phyloP scores from a whole-genome alignment of 2,797 vertebrate species.

The Astyanax mexicanus region DNA sequence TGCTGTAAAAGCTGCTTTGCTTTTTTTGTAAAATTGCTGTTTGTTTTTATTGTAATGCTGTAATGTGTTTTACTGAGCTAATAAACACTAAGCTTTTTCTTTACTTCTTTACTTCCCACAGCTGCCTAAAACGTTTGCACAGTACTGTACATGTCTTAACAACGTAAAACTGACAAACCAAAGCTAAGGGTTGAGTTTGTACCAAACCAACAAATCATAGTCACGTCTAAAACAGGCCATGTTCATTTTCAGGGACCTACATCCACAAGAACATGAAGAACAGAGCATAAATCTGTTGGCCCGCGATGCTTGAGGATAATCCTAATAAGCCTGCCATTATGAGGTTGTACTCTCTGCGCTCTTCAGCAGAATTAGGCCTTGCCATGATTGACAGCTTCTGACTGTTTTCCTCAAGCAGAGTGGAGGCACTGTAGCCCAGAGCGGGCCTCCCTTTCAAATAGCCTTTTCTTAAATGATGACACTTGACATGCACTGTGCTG shows the following conservation, averaged over 20 bases:
- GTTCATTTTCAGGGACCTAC: background rate
- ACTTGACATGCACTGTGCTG: constrained; percentile 80
- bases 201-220: background rate
- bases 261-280: constrained; percentile 24
- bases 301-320: constrained; percentile 21
- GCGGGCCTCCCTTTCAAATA: constrained; percentile 76
- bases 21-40: too few relatives aligned
- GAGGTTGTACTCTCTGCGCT: constrained; percentile 28
- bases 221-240: background rate
- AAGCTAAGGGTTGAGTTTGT: background rate
- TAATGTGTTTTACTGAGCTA: too few relatives aligned
- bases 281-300: constrained; percentile 20
- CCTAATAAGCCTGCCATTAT: constrained; percentile 30
- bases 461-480: constrained; percentile 67
- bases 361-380: constrained; percentile 30
- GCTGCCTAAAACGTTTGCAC: too few relatives aligned
- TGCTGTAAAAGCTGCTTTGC: too few relatives aligned
- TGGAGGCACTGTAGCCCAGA: constrained; percentile 71
- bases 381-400: constrained; percentile 47
- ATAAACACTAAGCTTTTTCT: too few relatives aligned
- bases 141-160: background rate
- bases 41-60: too few relatives aligned
- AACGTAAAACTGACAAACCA: constrained; percentile 12
- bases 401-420: constrained; percentile 71
- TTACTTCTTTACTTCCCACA: too few relatives aligned